Evolutionary conservation across 2,113 vertebrate species (phyloP).

Genomic region (Nannobrachium achirus): DNA sequence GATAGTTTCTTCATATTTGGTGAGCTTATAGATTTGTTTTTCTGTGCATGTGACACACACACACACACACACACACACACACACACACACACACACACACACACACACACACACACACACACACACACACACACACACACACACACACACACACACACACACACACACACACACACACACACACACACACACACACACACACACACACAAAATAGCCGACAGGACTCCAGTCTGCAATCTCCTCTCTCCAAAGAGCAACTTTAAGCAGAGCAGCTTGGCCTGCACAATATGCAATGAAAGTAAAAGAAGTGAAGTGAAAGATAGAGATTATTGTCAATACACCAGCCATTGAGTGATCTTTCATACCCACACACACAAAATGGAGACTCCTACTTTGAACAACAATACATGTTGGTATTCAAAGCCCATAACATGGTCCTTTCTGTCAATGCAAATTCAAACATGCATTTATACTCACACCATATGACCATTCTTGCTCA

Average conservation of each 20-base stretch:
- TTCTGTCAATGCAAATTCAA: background rate
- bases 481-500: background rate
- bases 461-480: background rate
- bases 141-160: too few species aligned
- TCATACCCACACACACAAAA: constrained; percentile 7
- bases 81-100: background rate
- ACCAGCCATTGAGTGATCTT: background rate
- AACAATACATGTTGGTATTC: constrained; percentile 12
- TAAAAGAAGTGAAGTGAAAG: constrained; percentile 24
- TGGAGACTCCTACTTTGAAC: background rate
- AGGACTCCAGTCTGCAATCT: constrained; percentile 32
- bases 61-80: background rate
- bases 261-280: background rate
- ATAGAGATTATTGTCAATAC: constrained; percentile 4
- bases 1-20: too few species aligned
- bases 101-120: constrained; percentile 2
- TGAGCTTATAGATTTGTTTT: too few species aligned
- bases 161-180: too few species aligned
- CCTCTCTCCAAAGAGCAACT: constrained; percentile 9
- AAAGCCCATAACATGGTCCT: background rate
- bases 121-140: too few species aligned
- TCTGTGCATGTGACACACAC: background rate
- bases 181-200: too few species aligned
- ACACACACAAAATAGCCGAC: too few species aligned
- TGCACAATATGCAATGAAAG: constrained; percentile 2